phyloP scores from a whole-genome alignment of 2,113 vertebrate species.

The Regulus satrapa region DNA sequence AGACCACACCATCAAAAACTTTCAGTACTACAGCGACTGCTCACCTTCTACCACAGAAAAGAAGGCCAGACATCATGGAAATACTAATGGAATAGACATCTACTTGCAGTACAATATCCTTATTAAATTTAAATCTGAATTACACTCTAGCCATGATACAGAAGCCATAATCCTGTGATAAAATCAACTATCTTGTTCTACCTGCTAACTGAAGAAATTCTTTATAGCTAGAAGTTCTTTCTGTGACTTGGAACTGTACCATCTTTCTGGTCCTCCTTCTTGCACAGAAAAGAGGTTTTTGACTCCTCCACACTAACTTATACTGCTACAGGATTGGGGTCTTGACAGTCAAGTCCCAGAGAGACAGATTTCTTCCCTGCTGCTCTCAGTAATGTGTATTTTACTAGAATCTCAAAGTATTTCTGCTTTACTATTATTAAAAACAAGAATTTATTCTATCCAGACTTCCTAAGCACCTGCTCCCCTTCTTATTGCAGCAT shows the following conservation, averaged over 20 bases:
- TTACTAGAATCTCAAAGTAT: background rate
- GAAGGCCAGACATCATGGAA: background rate
- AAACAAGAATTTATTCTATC: background rate
- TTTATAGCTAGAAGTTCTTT: background rate
- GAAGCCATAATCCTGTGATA: background rate
- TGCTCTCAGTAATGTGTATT: background rate
- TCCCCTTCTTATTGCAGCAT: background rate
- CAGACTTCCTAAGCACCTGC: rapidly evolving
- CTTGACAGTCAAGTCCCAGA: background rate
- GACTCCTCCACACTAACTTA: background rate
- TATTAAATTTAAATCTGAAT: background rate
- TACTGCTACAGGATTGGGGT: background rate
- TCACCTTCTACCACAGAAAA: background rate
- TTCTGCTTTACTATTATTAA: background rate
- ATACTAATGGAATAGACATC: background rate
- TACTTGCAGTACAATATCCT: background rate
- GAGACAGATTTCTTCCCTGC: background rate
- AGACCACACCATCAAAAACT: background rate
- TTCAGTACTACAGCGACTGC: background rate
- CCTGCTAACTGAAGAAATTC: background rate
- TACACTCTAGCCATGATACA: background rate
- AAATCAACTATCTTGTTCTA: background rate
- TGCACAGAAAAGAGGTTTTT: background rate
- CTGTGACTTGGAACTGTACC: background rate
- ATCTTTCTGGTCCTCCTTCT: background rate